Evolutionary conservation across 2,797 vertebrate genomes (phyloP).

Genomic region (Oreochromis mossambicus): DNA sequence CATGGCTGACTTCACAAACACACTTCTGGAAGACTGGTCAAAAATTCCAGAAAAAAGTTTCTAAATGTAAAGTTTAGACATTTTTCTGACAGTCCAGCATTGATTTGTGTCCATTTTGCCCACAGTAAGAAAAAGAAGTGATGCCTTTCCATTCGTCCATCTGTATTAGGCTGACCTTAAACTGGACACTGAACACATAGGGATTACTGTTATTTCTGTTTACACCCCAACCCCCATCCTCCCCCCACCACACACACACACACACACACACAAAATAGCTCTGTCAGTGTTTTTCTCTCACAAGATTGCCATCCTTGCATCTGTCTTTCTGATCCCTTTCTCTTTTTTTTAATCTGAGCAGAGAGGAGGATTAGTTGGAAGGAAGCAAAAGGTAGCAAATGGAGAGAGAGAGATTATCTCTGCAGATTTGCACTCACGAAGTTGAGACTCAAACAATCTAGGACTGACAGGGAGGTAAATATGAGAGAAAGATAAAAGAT

Average conservation of each 20-base stretch:
- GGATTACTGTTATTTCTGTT: background rate
- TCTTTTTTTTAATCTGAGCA: constrained; percentile 56
- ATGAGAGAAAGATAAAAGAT: background rate
- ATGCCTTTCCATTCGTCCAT: constrained; percentile 7
- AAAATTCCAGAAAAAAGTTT: background rate
- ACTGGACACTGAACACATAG: background rate
- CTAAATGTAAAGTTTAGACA: background rate
- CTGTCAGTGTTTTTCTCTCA: background rate
- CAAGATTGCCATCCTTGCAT: background rate
- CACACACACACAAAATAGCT: background rate
- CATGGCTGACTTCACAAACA: background rate
- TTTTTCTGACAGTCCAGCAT: background rate
- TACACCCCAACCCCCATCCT: background rate
- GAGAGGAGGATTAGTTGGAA: constrained; percentile 48
- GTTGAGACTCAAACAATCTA: constrained; percentile 21
- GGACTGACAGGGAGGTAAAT: background rate
- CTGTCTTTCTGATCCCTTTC: constrained; percentile 36
- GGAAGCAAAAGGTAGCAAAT: constrained; percentile 29
- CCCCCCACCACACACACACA: background rate
- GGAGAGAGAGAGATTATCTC: constrained; percentile 51
- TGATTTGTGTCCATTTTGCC: background rate
- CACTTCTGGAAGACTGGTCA: background rate
- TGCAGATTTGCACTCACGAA: constrained; percentile 48
- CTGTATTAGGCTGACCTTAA: constrained; percentile 32
- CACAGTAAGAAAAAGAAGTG: background rate